Percentiles rank a stretch among this genome's conserved stretches.
phyloP scores from a whole-genome alignment of 1,140 invertebrate genomes.

The Panagrolaimus sp. region DNA sequence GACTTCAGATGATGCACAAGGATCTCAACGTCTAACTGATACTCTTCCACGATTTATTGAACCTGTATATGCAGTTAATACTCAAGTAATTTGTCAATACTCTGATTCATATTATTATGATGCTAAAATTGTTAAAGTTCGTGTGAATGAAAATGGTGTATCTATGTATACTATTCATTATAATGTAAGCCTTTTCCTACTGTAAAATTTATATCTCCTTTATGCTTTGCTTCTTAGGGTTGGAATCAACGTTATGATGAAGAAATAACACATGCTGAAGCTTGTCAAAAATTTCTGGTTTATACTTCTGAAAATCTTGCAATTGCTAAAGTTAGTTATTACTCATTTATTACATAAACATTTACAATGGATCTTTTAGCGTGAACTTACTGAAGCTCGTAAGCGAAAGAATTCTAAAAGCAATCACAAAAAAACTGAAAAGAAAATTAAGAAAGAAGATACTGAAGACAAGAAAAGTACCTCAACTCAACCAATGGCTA shows the following conservation, averaged over 20 bases:
- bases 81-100: neutral
- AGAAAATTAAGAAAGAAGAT: neutral
- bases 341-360: neutral
- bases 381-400: neutral
- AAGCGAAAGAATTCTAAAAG: no score
- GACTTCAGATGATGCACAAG: neutral
- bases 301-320: neutral
- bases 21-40: neutral
- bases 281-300: neutral
- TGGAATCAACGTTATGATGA: slow-evolving; percentile 8
- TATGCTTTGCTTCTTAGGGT: neutral
- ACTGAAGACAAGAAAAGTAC: neutral
- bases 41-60: neutral
- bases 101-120: neutral
- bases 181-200: neutral
- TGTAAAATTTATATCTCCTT: neutral
- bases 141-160: neutral
- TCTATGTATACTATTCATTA: neutral
- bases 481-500: neutral
- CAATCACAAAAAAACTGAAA: neutral
- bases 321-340: neutral
- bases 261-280: neutral
- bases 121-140: slow-evolving; percentile 2
- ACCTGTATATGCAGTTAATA: neutral
- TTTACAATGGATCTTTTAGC: neutral